phyloP scores from a whole-genome alignment of 2,888 invertebrate species.

The Eupithecia abbreviata region DNA sequence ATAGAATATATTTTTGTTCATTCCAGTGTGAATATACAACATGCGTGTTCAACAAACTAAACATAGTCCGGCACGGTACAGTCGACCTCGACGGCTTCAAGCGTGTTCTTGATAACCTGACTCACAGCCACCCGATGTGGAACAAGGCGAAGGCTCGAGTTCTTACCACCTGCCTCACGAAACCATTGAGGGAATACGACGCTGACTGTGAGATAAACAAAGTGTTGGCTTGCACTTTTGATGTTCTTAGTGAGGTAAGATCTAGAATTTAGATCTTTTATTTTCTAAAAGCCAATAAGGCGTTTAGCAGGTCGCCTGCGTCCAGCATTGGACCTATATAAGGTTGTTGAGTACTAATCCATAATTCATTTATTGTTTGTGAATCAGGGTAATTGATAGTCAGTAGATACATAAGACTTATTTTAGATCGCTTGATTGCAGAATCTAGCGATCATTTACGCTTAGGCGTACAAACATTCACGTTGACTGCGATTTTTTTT shows the following conservation, averaged over 20 bases:
- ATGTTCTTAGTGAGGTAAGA: conserved; percentile 72
- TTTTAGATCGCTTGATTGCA: too few relatives aligned
- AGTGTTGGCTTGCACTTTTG: conserved; percentile 68
- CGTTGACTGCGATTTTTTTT: too few relatives aligned
- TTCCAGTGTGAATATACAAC: conserved; percentile 69
- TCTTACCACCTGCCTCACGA: conserved; percentile 65
- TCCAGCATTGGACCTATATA: too few relatives aligned
- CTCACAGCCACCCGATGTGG: conserved; percentile 61
- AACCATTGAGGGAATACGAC: conserved; percentile 54
- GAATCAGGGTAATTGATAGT: too few relatives aligned
- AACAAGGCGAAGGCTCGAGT: conserved; percentile 66
- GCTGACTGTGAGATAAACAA: conserved; percentile 69
- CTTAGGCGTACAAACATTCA: too few relatives aligned
- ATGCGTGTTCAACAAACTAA: conserved; percentile 68
- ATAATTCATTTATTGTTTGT: too few relatives aligned
- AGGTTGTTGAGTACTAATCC: too few relatives aligned
- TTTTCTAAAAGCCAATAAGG: too few relatives aligned
- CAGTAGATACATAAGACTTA: too few relatives aligned
- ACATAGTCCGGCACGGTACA: conserved; percentile 52
- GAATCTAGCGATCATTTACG: too few relatives aligned
- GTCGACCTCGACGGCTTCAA: conserved; percentile 63
- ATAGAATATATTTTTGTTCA: not conserved
- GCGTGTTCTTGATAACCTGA: conserved; percentile 67
- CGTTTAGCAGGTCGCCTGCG: too few relatives aligned
- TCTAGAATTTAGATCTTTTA: too few relatives aligned